Percentiles rank a stretch among this genome's conserved stretches.
phyloP scores from a whole-genome alignment of 1,140 invertebrate species.

The Aphelinus atriplicis region DNA sequence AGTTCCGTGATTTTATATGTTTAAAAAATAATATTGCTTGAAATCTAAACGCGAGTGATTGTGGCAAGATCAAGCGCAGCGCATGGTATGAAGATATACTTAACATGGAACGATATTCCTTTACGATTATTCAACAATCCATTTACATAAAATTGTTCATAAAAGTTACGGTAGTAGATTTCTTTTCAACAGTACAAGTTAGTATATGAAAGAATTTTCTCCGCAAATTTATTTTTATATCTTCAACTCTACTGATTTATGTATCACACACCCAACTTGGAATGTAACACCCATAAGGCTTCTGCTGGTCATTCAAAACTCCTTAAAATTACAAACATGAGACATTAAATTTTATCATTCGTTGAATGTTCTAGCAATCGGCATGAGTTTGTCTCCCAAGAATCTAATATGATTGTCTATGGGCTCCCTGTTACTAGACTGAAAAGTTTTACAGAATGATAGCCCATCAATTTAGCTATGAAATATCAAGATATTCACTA shows the following conservation, averaged over 20 bases:
- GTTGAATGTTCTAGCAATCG: slow-evolving; percentile 22
- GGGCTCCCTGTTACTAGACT: slow-evolving; percentile 10
- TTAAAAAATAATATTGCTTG: slow-evolving; percentile 41
- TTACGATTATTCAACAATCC: slow-evolving; percentile 38
- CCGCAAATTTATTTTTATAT: slow-evolving; percentile 11
- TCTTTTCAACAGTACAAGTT: slow-evolving; percentile 31
- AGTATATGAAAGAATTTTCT: slow-evolving; percentile 27
- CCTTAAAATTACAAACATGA: slow-evolving; percentile 1
- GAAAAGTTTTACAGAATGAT: too few relatives aligned
- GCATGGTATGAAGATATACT: slow-evolving; percentile 11
- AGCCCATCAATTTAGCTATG: too few relatives aligned
- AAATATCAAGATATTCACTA: too few relatives aligned
- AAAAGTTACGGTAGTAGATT: slow-evolving; percentile 33
- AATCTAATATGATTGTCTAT: slow-evolving; percentile 12
- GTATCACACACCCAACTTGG: slow-evolving; percentile 35
- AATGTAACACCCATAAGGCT: slow-evolving; percentile 32
- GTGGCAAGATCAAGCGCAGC: slow-evolving; percentile 25
- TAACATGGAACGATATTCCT: slow-evolving; percentile 31
- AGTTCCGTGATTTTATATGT: slow-evolving; percentile 21
- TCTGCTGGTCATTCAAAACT: not conserved
- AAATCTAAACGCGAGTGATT: slow-evolving; percentile 24
- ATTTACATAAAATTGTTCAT: slow-evolving; percentile 37
- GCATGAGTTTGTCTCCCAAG: not conserved
- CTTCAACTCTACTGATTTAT: slow-evolving; percentile 25
- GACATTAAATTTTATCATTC: slow-evolving; percentile 25